Evolutionary conservation across 2,888 invertebrate species (phyloP).

Genomic region (Nipponacmea schrenckii): DNA sequence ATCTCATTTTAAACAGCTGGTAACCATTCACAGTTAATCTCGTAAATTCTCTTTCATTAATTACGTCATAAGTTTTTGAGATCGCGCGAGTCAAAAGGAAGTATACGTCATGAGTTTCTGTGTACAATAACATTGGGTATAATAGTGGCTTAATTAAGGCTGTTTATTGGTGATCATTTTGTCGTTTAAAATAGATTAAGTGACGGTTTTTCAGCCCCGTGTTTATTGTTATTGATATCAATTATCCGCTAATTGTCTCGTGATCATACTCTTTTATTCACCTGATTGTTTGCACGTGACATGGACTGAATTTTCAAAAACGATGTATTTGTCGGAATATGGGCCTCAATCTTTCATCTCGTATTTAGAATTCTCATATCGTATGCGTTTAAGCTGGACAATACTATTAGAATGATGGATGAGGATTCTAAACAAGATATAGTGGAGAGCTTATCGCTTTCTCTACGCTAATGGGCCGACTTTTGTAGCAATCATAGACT

Average conservation of each 20-base stretch:
- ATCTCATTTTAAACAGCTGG: background rate
- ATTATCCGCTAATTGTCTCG: constrained; percentile 23
- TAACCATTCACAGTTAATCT: background rate
- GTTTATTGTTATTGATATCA: constrained; percentile 23
- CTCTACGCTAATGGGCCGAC: background rate
- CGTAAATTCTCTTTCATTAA: background rate
- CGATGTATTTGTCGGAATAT: background rate
- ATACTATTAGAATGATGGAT: constrained; percentile 2
- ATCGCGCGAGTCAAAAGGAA: constrained; percentile 6
- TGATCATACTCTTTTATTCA: constrained; percentile 17
- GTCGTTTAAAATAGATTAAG: constrained; percentile 21
- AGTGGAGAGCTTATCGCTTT: background rate
- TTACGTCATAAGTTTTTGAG: background rate
- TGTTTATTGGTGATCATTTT: constrained; percentile 14
- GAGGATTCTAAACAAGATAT: background rate
- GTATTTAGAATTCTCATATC: background rate
- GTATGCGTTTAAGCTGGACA: background rate
- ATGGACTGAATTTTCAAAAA: background rate
- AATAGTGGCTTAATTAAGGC: constrained; percentile 6
- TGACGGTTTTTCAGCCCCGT: constrained; percentile 10
- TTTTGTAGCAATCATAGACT: background rate
- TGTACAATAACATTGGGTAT: background rate
- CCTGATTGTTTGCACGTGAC: constrained; percentile 21
- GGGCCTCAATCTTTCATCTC: background rate
- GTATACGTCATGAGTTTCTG: constrained; percentile 6